phyloP scores from a whole-genome alignment of 2,888 invertebrate species.

The Tiliacea citrago region DNA sequence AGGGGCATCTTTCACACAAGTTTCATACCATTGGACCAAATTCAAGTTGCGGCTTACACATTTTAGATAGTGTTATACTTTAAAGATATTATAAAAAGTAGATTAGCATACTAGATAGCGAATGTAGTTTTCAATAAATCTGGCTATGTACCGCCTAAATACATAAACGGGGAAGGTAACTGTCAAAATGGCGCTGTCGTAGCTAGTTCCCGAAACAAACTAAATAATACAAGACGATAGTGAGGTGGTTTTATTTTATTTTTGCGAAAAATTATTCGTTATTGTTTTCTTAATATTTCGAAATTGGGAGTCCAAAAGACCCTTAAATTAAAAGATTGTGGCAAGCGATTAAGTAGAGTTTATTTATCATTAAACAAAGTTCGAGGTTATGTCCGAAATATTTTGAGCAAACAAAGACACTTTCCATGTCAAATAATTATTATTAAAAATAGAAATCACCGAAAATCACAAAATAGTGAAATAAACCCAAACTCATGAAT shows the following conservation, averaged over 20 bases:
- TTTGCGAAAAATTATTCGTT: too few species aligned
- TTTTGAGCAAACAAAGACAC: too few species aligned
- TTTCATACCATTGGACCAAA: slow-evolving; percentile 56
- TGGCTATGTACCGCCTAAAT: slow-evolving; percentile 64
- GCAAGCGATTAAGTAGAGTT: too few species aligned
- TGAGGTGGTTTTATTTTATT: too few species aligned
- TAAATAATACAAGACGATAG: neutral
- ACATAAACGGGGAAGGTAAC: slow-evolving; percentile 30
- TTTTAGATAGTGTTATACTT: slow-evolving; percentile 55
- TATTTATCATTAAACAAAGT: too few species aligned
- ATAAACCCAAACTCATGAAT: too few species aligned
- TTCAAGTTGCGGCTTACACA: slow-evolving; percentile 40
- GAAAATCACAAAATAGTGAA: too few species aligned
- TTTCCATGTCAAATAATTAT: too few species aligned
- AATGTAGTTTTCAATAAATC: slow-evolving; percentile 53
- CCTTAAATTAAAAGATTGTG: too few species aligned
- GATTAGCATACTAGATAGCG: slow-evolving; percentile 56
- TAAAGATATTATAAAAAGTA: slow-evolving; percentile 40
- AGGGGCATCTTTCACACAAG: slow-evolving; percentile 64
- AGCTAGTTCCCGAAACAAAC: neutral
- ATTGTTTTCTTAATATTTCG: neutral
- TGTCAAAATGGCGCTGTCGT: neutral
- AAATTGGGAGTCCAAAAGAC: neutral
- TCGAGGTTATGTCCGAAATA: too few species aligned
- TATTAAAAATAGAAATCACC: too few species aligned